Conservation (phyloP, 2,797 vertebrate species). For the Alca torda region DNA sequence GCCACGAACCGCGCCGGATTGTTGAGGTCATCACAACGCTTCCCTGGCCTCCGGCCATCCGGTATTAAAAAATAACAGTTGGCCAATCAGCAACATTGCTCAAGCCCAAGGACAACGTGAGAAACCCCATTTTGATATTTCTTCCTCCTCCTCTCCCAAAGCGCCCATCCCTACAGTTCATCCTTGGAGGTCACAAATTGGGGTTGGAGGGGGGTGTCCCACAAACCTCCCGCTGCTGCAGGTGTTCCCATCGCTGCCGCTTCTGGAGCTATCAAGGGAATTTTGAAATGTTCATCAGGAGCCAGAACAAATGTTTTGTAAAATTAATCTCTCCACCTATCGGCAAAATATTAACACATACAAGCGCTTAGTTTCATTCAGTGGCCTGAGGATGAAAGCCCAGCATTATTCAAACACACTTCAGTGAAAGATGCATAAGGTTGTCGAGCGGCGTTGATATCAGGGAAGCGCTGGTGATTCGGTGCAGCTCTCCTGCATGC, state of each 20-base stretch:
- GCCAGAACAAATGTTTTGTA: neutral
- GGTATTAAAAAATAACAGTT: conserved; percentile 62
- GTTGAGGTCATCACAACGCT: conserved; percentile 61
- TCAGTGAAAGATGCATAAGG: conserved; percentile 34
- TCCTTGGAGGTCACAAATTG: neutral
- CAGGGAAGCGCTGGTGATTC: neutral
- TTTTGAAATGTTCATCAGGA: neutral
- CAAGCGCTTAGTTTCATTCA: conserved; percentile 28
- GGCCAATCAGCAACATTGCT: conserved; percentile 50
- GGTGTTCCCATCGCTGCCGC: neutral
- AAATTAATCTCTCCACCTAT: neutral
- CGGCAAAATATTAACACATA: conserved; percentile 17
- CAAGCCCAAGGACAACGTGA: conserved; percentile 44
- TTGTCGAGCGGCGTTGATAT: neutral
- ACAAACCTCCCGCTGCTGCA: neutral
- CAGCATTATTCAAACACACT: conserved; percentile 37
- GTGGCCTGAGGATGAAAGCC: conserved; percentile 14
- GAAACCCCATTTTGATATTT: conserved; percentile 11
- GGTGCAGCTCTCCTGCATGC: neutral
- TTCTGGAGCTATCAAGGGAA: neutral
- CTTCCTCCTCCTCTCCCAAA: neutral
- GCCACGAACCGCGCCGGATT: conserved; percentile 52
- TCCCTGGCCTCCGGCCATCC: conserved; percentile 54
- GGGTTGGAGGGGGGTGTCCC: neutral
- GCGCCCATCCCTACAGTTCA: neutral